These are phyloP conservation scores for Eulemur macaco DNA, from an alignment of 2,113 vertebrate species.

Conservation along the genomic window DNA sequence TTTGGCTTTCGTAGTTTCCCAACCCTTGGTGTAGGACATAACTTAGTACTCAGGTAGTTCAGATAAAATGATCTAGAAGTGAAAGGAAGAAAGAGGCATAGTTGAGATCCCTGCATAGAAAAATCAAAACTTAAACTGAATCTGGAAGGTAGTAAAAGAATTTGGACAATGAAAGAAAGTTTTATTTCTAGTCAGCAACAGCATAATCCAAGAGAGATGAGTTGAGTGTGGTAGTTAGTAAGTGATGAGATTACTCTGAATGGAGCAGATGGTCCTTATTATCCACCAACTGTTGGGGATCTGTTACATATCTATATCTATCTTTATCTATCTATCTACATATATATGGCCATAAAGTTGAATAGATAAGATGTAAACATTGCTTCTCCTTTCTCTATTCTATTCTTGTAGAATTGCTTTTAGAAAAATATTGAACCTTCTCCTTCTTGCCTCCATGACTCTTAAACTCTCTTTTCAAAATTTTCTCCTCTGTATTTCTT, in stretches of 20 bases:
- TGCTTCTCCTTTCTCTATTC: neutral
- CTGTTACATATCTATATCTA: neutral
- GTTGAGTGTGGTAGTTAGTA: neutral
- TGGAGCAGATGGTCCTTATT: neutral
- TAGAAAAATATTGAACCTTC: neutral
- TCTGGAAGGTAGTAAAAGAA: neutral
- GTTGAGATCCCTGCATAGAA: neutral
- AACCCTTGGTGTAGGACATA: neutral
- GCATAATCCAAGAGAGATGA: neutral
- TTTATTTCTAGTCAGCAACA: neutral
- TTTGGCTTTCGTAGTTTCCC: neutral
- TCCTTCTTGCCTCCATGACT: neutral
- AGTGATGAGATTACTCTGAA: neutral
- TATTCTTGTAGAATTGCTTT: neutral
- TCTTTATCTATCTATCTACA: neutral
- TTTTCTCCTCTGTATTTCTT: neutral
- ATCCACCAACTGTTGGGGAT: fast-evolving
- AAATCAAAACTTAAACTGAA: neutral
- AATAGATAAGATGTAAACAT: neutral
- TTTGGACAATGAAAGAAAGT: neutral
- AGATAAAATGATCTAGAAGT: neutral
- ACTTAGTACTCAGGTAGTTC: neutral
- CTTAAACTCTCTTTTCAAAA: neutral
- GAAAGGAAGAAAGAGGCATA: neutral
- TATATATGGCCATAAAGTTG: neutral